Evolutionary conservation across 2,113 vertebrate species (phyloP).

Genomic region (Colius striatus): DNA sequence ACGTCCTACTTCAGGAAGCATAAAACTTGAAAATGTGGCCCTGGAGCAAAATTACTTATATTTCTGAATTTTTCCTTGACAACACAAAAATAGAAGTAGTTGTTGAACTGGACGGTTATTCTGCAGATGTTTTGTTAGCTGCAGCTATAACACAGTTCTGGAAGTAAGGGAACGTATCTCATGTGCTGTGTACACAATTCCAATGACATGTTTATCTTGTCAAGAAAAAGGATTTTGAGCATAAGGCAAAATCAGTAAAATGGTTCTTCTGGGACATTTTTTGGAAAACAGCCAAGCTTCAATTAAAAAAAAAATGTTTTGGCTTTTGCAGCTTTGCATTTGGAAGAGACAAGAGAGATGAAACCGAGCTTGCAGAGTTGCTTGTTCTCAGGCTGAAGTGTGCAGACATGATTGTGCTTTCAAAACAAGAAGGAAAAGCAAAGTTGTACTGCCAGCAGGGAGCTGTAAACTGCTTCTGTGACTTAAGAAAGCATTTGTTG

Average conservation of each 20-base stretch:
- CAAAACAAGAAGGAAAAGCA: not conserved
- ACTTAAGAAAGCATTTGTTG: conserved; percentile 20
- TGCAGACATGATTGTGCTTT: not conserved
- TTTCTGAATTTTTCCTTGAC: not conserved
- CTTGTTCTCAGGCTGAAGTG: not conserved
- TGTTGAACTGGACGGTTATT: not conserved
- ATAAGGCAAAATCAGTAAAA: conserved; percentile 13
- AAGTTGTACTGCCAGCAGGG: not conserved
- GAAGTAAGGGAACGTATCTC: not conserved
- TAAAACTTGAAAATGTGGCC: not conserved
- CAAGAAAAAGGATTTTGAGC: not conserved
- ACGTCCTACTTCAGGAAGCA: not conserved
- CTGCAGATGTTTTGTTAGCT: conserved; percentile 24
- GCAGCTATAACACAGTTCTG: not conserved
- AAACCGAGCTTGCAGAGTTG: not conserved
- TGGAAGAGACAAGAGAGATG: not conserved
- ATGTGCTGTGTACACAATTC: not conserved
- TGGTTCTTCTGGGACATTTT: not conserved
- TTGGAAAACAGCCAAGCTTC: not conserved
- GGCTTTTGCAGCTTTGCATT: not conserved
- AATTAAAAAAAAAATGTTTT: not conserved
- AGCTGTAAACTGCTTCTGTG: not conserved
- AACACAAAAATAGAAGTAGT: not conserved
- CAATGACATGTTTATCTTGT: conserved; percentile 1
- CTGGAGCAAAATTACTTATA: not conserved